Base-by-base conservation (phyloP, 2,113 vertebrate species). In the Notarius quadriscutis region DNA sequence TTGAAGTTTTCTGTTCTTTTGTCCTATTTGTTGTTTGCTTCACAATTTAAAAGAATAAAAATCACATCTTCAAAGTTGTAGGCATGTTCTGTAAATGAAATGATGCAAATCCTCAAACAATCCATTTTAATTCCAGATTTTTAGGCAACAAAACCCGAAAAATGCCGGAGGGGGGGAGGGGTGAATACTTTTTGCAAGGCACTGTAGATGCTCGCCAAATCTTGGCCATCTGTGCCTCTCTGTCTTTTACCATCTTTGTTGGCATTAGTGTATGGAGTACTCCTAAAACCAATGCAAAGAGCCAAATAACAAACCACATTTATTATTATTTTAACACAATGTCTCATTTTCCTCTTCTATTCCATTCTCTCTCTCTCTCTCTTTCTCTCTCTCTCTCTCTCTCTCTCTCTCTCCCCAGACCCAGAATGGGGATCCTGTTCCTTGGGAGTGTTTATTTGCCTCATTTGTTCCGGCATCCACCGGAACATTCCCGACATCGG, bases 401-500 rank as follows among this genome's bases (percentile, higher is more conserved):
- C 86, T 14, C 41, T 63, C 55, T 34, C 10, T 15, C 30, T 55
- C n/a, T 7, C 9, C 34, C 34, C 86, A 96, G 95, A 93, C 78
- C 95, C 95, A 0, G 84, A 60, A 5, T 96, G 95, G 94, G 94
- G 93, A 83, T 96, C 94, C 15, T 94, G 94, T 85, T 92, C 95
- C 0, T 78, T 96, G 86, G 95, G 95, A 10, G 92, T 96, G 2
- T 96, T 96, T 90, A 92, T 96, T 89, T 96, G 95, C 62, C 89
- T 95, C 86, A 91, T 58, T 48, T 96, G 95, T 86, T 96, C 95
- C 0, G 95, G 95, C 34, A 93, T 95, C 86, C 95, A 96, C 90
- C 93, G 95, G 72, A 96, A 94, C 91, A 88, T 96, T 84, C 92
- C 93, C 1, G 72, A 89, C 25, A 86, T 94, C 53, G 94, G 94